These are phyloP conservation scores for Platycercus adscitus DNA, from an alignment of 2,113 vertebrate genomes.

Conservation along the genomic window DNA sequence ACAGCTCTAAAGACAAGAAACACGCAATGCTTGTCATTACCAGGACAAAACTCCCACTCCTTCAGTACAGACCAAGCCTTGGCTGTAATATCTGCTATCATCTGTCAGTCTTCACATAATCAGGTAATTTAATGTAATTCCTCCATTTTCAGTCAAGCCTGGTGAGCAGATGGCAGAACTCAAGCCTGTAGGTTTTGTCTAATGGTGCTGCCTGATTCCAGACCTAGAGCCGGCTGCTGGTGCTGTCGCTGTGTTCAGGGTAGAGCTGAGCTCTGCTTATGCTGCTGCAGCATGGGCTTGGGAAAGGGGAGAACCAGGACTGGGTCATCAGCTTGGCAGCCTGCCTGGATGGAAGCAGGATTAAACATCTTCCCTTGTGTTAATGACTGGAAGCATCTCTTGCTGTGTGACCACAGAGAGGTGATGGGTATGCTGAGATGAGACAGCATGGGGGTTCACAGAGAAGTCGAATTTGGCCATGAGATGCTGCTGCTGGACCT, in stretches of 20 bases:
- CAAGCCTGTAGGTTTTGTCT: background rate
- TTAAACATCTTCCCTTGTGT: background rate
- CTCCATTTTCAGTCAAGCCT: constrained; percentile 41
- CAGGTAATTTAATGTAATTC: constrained; percentile 63
- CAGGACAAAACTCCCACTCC: background rate
- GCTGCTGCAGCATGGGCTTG: accelerated
- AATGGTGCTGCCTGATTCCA: background rate
- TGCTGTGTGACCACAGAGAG: background rate
- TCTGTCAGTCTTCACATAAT: constrained; percentile 46
- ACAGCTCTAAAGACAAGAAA: background rate
- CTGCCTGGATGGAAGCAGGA: background rate
- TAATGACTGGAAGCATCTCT: background rate
- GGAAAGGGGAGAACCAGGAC: background rate
- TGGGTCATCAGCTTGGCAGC: background rate
- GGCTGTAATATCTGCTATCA: constrained; percentile 22
- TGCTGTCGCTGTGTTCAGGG: accelerated
- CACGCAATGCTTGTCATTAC: background rate
- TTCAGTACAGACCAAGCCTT: background rate
- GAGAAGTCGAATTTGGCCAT: accelerated
- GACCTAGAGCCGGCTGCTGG: background rate
- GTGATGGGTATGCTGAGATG: background rate
- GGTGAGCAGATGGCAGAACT: constrained; percentile 48
- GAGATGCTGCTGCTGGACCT: accelerated
- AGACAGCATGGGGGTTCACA: accelerated
- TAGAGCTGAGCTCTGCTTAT: background rate